A percentile compares a stretch with the other conserved stretches of the same genome.
Evolutionary conservation across 2,888 invertebrate genomes (phyloP).

Genomic region (Drosophila rubida): DNA sequence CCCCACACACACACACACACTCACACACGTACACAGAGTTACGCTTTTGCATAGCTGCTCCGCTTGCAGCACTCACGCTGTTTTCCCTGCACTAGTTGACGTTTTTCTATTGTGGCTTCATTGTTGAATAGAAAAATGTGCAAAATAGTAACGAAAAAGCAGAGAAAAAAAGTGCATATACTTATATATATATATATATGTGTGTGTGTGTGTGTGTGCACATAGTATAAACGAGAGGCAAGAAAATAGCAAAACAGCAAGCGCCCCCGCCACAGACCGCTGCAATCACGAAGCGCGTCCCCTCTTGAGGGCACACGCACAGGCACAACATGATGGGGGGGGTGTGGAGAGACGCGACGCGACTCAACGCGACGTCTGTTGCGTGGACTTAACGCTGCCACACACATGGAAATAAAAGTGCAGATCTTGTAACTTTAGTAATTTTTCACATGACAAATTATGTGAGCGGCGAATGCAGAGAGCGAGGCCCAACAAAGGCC

Average conservation of each 20-base stretch:
- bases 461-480: constrained; percentile 66
- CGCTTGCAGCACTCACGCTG: constrained; percentile 15
- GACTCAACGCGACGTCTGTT: constrained; percentile 28
- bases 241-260: constrained; percentile 69
- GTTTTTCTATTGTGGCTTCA: constrained; percentile 81
- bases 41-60: constrained; percentile 28
- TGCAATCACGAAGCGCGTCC: background rate
- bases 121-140: constrained; percentile 80
- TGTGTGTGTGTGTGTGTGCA: too few species aligned
- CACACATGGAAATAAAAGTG: constrained; percentile 69
- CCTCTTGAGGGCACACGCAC: constrained; percentile 42
- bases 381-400: constrained; percentile 57
- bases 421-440: constrained; percentile 82
- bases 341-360: constrained; percentile 6
- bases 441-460: constrained; percentile 83
- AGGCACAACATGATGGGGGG: background rate
- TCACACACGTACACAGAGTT: constrained; percentile 10
- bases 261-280: background rate
- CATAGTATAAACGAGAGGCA: constrained; percentile 35
- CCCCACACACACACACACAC: constrained; percentile 33
- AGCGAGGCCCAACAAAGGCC: constrained; percentile 54
- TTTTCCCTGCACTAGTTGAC: constrained; percentile 71
- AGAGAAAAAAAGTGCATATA: constrained; percentile 24
- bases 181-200: background rate
- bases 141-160: constrained; percentile 73